Percentiles rank a stretch among this genome's conserved stretches.
These are phyloP conservation scores for Dallia pectoralis DNA, from an alignment of 2,797 vertebrate species.

Conservation along the genomic window DNA sequence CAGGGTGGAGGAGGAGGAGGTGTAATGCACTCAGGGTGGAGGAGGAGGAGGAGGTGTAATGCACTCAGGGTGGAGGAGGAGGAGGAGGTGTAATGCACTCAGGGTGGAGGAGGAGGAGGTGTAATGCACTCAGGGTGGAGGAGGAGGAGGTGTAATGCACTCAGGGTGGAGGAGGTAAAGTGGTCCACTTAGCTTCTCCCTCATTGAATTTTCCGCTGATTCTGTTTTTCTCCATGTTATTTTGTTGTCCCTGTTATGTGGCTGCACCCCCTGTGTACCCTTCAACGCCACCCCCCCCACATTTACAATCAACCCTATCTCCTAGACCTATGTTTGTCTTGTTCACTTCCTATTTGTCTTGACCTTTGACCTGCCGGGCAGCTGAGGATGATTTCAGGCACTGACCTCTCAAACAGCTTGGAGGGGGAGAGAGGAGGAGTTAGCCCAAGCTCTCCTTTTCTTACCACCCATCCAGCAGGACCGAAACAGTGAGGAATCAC, in stretches of 20 bases:
- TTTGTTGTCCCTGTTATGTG: conserved; percentile 36
- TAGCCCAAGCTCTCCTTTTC: neutral
- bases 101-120: neutral
- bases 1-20: neutral
- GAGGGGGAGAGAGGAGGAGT: neutral
- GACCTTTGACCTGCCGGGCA: conserved; percentile 60
- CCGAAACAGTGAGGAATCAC: neutral
- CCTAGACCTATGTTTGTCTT: conserved; percentile 50
- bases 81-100: too few relatives aligned
- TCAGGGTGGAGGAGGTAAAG: neutral
- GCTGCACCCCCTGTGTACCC: conserved; percentile 1
- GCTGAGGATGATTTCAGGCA: conserved; percentile 39
- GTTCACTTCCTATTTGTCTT: conserved; percentile 62
- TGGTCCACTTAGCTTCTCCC: conserved; percentile 28
- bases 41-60: too few relatives aligned
- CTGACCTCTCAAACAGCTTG: conserved; percentile 13
- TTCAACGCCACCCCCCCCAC: neutral
- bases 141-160: neutral
- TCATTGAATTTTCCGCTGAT: conserved; percentile 40
- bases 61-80: neutral
- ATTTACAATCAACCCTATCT: conserved; percentile 19
- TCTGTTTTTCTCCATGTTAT: conserved; percentile 29
- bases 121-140: too few relatives aligned
- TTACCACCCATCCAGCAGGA: neutral
- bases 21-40: too few relatives aligned